Evolutionary conservation across 2,888 invertebrate genomes (phyloP).

Genomic region (Plusia festucae): DNA sequence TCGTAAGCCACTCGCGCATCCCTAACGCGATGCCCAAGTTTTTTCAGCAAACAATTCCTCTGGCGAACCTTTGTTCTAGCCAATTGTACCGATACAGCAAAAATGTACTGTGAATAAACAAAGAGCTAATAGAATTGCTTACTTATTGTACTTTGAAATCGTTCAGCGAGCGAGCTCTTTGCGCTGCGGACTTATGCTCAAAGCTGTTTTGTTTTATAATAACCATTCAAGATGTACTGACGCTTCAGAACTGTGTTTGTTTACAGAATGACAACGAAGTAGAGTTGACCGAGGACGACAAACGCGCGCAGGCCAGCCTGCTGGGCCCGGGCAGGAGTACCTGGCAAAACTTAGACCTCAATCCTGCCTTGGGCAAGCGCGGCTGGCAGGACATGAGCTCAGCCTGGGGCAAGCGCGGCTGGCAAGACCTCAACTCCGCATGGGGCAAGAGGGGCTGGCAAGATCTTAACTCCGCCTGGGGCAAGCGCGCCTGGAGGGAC

Average conservation of each 20-base stretch:
- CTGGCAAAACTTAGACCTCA: conserved; percentile 90
- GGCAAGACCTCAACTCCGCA: conserved; percentile 84
- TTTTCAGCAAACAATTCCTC: conserved; percentile 40
- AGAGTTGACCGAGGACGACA: conserved; percentile 88
- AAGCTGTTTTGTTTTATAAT: conserved; percentile 28
- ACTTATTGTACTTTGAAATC: conserved; percentile 44
- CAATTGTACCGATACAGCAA: conserved; percentile 49
- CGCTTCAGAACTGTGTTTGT: conserved; percentile 29
- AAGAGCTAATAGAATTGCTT: conserved; percentile 52
- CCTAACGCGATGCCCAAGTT: conserved; percentile 44
- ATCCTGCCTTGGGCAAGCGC: conserved; percentile 89
- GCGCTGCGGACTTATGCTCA: conserved; percentile 18
- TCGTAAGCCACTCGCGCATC: conserved; percentile 45
- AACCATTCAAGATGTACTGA: conserved; percentile 11
- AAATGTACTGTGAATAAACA: conserved; percentile 44
- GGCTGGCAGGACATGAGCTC: conserved; percentile 89
- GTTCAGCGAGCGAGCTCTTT: conserved; percentile 32
- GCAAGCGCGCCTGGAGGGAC: conserved; percentile 89
- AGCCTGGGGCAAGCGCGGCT: conserved; percentile 90
- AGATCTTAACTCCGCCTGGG: conserved; percentile 87
- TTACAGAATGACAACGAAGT: conserved; percentile 80
- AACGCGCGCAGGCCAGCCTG: conserved; percentile 90
- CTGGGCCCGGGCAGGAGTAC: conserved; percentile 90
- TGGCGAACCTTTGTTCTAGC: conserved; percentile 46
- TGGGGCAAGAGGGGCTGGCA: conserved; percentile 91